Conservation (phyloP, 2,888 invertebrate species). For the Lycia hirtaria region DNA sequence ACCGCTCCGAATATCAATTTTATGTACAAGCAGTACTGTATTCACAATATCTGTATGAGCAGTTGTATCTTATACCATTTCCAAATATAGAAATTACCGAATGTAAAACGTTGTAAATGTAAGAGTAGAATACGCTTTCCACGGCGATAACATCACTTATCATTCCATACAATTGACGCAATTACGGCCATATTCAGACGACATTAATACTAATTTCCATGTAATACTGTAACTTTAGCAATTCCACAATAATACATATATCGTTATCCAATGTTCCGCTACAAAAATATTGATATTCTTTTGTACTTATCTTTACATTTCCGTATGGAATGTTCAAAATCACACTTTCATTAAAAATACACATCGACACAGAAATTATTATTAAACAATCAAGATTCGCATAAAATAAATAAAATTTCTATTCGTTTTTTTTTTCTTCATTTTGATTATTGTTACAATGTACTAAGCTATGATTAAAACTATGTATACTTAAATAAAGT, state of each 20-base stretch:
- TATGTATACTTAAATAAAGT: conserved; percentile 65
- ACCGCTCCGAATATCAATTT: conserved; percentile 62
- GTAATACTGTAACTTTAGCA: conserved; percentile 78
- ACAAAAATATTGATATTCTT: conserved; percentile 82
- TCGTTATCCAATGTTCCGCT: conserved; percentile 66
- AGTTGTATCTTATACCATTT: conserved; percentile 61
- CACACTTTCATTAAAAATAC: conserved; percentile 73
- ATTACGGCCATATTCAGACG: conserved; percentile 49
- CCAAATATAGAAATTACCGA: conserved; percentile 69
- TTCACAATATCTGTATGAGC: conserved; percentile 57
- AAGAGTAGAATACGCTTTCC: conserved; percentile 59
- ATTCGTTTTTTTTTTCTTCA: conserved; percentile 54
- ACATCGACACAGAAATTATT: conserved; percentile 64
- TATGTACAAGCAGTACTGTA: conserved; percentile 49
- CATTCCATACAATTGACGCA: conserved; percentile 37
- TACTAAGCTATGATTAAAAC: conserved; percentile 54
- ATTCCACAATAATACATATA: conserved; percentile 67
- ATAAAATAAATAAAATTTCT: conserved; percentile 75
- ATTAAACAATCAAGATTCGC: conserved; percentile 60
- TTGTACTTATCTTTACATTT: conserved; percentile 83
- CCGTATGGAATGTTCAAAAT: conserved; percentile 82
- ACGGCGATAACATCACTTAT: conserved; percentile 51
- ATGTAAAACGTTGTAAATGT: conserved; percentile 74
- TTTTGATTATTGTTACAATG: conserved; percentile 57
- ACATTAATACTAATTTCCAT: conserved; percentile 69